A percentile compares a stretch with the other conserved stretches of the same genome.
These are phyloP conservation scores for Exephanes ischioxanthus DNA, from an alignment of 2,888 invertebrate genomes.

Conservation along the genomic window DNA sequence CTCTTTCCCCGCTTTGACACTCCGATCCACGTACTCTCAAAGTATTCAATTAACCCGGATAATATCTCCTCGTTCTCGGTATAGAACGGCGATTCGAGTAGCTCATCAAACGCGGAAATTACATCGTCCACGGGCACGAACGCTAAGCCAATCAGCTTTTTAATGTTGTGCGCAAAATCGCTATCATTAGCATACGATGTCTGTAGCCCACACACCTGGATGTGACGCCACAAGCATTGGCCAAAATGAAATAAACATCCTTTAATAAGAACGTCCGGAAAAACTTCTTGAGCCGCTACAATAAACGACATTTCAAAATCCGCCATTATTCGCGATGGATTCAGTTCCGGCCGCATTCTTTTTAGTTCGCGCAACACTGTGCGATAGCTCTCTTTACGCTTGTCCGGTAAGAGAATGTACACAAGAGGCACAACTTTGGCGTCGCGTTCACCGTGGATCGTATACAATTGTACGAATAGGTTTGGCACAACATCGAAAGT, in stretches of 20 bases:
- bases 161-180: neutral
- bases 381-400: no score
- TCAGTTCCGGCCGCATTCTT: neutral
- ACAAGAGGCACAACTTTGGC: no score
- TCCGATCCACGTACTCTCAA: constrained; percentile 13
- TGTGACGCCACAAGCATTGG: constrained; percentile 11
- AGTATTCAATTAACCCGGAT: neutral
- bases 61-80: constrained; percentile 5
- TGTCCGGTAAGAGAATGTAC: no score
- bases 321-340: constrained; percentile 5
- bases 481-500: no score
- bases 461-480: no score
- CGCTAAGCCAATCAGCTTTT: no score
- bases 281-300: neutral
- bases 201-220: neutral
- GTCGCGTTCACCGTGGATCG: no score
- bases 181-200: neutral
- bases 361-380: constrained; percentile 4
- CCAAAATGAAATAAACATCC: constrained; percentile 15
- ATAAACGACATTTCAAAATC: constrained; percentile 10
- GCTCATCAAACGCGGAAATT: neutral
- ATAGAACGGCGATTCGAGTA: constrained; percentile 3
- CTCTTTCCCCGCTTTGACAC: neutral
- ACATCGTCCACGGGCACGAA: neutral
- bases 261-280: neutral